These are phyloP conservation scores for Brassicogethes aeneus DNA, from an alignment of 2,888 invertebrate species.

Conservation along the genomic window DNA sequence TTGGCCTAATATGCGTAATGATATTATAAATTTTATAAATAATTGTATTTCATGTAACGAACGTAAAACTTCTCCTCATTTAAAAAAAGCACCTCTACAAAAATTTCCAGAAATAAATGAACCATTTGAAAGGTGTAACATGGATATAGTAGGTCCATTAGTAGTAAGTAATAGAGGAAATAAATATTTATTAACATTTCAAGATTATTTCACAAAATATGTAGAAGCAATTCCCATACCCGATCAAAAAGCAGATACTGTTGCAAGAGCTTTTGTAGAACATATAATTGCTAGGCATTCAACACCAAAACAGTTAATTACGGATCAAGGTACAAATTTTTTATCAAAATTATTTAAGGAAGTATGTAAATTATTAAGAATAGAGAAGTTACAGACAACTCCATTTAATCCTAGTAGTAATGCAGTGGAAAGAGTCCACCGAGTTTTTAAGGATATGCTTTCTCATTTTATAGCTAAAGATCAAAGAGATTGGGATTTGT, in stretches of 20 bases:
- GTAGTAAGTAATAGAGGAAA: constrained; percentile 12
- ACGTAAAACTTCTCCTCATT: constrained; percentile 14
- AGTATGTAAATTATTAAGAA: constrained; percentile 1
- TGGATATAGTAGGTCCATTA: constrained; percentile 22
- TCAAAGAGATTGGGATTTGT: no score
- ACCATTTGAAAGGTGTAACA: constrained; percentile 15
- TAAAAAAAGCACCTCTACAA: constrained; percentile 12
- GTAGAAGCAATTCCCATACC: constrained; percentile 21
- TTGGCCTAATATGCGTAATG: constrained; percentile 16
- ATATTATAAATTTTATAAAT: constrained; percentile 14
- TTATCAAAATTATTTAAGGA: constrained; percentile 11
- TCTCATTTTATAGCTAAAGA: not conserved
- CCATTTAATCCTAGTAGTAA: not conserved
- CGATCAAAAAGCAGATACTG: constrained; percentile 17
- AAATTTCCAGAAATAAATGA: constrained; percentile 9
- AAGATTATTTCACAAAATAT: constrained; percentile 18
- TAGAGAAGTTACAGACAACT: constrained; percentile 10
- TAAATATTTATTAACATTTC: constrained; percentile 19
- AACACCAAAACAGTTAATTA: constrained; percentile 19
- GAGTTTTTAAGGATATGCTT: not conserved
- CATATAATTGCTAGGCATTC: constrained; percentile 20
- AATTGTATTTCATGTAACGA: constrained; percentile 17
- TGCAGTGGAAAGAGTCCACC: not conserved
- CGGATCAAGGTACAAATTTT: constrained; percentile 21
- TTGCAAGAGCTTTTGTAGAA: constrained; percentile 16